Evolutionary conservation across 2,888 invertebrate species (phyloP).

Genomic region (Augochlorella aurata): DNA sequence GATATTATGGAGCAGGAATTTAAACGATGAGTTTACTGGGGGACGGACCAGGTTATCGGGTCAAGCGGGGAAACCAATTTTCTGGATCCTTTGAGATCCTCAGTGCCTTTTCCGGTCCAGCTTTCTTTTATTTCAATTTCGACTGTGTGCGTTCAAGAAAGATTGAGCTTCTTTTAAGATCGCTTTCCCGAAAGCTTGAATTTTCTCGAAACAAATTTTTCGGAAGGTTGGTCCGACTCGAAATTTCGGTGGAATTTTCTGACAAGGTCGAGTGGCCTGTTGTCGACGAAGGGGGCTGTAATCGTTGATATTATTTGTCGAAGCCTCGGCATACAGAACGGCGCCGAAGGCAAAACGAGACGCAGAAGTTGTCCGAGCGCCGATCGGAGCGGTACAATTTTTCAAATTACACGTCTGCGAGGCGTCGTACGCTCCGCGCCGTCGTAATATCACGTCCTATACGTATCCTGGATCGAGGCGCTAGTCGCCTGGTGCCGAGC

Average conservation of each 20-base stretch:
- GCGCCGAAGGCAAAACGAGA: background rate
- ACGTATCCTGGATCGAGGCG: conserved; percentile 31
- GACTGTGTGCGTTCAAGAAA: background rate
- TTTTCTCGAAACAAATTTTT: background rate
- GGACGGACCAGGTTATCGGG: background rate
- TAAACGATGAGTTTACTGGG: background rate
- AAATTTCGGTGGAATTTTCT: background rate
- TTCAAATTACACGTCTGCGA: conserved; percentile 46
- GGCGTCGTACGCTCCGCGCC: background rate
- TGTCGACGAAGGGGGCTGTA: background rate
- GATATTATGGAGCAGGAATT: background rate
- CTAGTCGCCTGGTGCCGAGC: conserved; percentile 14
- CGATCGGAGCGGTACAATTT: conserved; percentile 35
- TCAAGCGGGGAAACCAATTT: background rate
- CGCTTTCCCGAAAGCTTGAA: background rate
- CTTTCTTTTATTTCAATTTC: background rate
- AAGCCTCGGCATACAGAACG: too few species aligned
- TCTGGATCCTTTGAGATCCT: background rate
- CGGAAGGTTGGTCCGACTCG: background rate
- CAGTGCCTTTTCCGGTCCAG: background rate
- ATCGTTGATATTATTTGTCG: conserved; percentile 1
- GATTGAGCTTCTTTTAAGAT: background rate
- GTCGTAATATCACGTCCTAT: conserved; percentile 38
- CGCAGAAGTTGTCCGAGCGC: conserved; percentile 11
- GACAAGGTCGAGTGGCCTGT: background rate